Evolutionary conservation across 1,140 invertebrate species (phyloP), one percentile per base, ranked within the genome.

Genomic region (Zaprionus tsacasi): DNA sequence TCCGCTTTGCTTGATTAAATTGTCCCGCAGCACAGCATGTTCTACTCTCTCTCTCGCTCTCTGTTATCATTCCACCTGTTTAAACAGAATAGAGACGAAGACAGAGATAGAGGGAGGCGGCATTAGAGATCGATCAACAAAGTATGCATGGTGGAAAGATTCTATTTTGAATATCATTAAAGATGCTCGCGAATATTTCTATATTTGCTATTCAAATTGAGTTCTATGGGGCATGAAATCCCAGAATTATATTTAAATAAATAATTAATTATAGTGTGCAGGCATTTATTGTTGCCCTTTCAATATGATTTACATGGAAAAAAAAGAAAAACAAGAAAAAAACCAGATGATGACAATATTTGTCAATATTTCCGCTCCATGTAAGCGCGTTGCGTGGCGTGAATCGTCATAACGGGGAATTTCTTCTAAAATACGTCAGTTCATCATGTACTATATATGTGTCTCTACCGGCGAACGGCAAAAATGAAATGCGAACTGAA

Each of bases 41-140:
- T 15, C 58, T 36, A 27, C 36, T 45, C 45, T 55, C 57, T 15
- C 63, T 60, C n/a, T 45, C 2, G 2, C 6, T 45, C 30, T 15
- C 17, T 64, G 30, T 75, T 75, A 70, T 75, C 54, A 43, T 10
- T 25, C 25, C 71, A 75, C 43, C 70, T 75, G 72, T 75, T 70
- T 17, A 75, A 70, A 75, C 72, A 75, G 38, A 38, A 35, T 55
- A 7, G 7, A 45, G 40, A 8, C n/a, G 40, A 15, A 43, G 40
- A 43, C 7, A 15, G 40, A 15, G 40, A 43, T 25, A 35, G 35
- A 30, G 27, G 56, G 36, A 10, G 15, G 25, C 13, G 45, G 3
- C 35, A 43, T n/a, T 27, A 63, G 33, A 15, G 11, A 35, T 17
- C 45, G 17, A 21, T 12, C 45, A 17, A 50, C 10, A 50, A 56